These are phyloP conservation scores for Ophthalmotilapia sp. DNA, from an alignment of 2,113 vertebrate genomes.

Conservation along the genomic window DNA sequence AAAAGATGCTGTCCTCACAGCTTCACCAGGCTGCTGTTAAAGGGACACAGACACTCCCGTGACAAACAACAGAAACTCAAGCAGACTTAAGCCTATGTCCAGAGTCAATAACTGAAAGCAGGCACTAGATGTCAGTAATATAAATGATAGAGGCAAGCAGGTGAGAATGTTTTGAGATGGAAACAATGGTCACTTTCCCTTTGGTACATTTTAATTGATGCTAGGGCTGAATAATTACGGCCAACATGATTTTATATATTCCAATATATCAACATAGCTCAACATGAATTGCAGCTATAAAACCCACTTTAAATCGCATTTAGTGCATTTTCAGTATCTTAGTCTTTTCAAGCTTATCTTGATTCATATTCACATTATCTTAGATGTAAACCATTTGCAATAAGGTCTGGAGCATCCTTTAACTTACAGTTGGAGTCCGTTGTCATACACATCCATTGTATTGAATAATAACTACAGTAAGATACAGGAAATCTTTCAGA, in stretches of 20 bases:
- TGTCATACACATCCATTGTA: neutral
- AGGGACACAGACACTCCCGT: rapidly evolving
- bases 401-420: neutral
- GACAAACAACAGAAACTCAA: neutral
- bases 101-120: neutral
- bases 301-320: neutral
- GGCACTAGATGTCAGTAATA: neutral
- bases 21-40: neutral
- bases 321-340: neutral
- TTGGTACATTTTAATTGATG: neutral
- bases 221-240: neutral
- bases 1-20: neutral
- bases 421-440: neutral
- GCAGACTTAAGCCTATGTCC: neutral
- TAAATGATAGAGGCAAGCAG: neutral
- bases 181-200: neutral
- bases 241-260: neutral
- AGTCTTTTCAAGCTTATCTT: neutral
- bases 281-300: neutral
- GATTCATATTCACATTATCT: neutral
- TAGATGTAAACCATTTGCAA: neutral
- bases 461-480: neutral
- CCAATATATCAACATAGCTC: neutral
- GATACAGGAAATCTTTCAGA: neutral
- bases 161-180: neutral